Evolutionary conservation across 2,888 invertebrate genomes (phyloP), one percentile per base, ranked within the genome.

Genomic region (Cybosia mesomella): DNA sequence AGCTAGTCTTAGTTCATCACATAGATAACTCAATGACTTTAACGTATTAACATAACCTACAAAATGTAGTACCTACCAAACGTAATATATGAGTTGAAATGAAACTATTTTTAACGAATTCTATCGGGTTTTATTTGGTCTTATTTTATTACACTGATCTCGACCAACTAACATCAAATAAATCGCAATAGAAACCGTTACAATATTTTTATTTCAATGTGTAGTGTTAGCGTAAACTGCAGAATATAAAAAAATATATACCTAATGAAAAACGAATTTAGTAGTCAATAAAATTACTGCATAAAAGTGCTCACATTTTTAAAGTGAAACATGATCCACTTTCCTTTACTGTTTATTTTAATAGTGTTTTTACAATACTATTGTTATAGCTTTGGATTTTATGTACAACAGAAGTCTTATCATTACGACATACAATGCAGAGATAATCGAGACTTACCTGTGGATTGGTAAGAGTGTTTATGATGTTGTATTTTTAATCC

Each of bases 361-460:
- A 15, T 74, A 11, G 39, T 68, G 64, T 68, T 82, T 54, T 13
- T 81, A 58, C 59, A 77, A n/a, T 22, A 66, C 24, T 43, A 57
- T 64, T 74, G 68, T 32, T 72, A 65, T 58, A 65, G 72, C 60
- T 53, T 70, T 8, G 62, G 68, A 28, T 22, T 70, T 43, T 63
- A 67, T 18, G 53, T 21, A 39, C 4, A 69, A 21, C 1, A 22
- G 32, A 85, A 84, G 11, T 87, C 87, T 85, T 80, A 85, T 61
- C 84, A 83, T 54, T 76, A 87, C 9, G 86, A 84, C 71, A 39
- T 91, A 8, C 81, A 88, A 60, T 92, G 92, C 74, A 84, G 88
- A 53, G 87, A 92, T 70, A 86, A 89, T 72, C 70, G 79, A 0
- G 83, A 89, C 66, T 71, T 71, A 10, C 88, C 90, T 5, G 88